Evolutionary conservation across 2,797 vertebrate genomes (phyloP).

Genomic region (Knipowitschia caucasica): DNA sequence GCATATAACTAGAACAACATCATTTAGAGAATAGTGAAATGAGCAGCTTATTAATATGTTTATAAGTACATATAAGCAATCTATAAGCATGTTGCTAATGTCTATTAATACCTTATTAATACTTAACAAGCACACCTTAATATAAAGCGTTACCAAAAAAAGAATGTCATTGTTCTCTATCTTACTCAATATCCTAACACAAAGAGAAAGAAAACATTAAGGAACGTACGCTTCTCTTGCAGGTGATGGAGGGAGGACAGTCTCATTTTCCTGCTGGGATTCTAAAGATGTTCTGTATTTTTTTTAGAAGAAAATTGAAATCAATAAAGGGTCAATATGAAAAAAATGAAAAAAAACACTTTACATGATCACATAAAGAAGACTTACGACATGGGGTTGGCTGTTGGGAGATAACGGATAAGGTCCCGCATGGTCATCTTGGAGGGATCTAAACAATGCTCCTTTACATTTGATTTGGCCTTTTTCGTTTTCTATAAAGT

Average conservation of each 20-base stretch:
- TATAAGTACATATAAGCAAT: too few species aligned
- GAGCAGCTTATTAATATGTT: too few species aligned
- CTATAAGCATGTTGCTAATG: too few species aligned
- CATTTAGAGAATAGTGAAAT: too few species aligned
- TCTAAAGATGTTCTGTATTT: slow-evolving; percentile 74
- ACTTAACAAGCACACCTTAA: too few species aligned
- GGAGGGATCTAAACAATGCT: slow-evolving; percentile 82
- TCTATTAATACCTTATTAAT: too few species aligned
- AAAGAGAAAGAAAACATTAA: background rate
- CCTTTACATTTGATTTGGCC: slow-evolving; percentile 62
- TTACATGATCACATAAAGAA: slow-evolving; percentile 6
- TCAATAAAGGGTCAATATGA: background rate
- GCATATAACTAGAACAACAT: too few species aligned
- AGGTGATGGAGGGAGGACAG: slow-evolving; percentile 51
- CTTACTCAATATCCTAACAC: too few species aligned
- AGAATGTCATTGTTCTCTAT: too few species aligned
- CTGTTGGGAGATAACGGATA: slow-evolving; percentile 89
- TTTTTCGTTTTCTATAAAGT: slow-evolving; percentile 75
- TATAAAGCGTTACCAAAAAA: too few species aligned
- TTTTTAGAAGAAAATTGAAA: background rate
- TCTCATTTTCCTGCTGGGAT: slow-evolving; percentile 73
- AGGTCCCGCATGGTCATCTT: slow-evolving; percentile 99
- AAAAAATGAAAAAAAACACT: background rate
- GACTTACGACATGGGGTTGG: slow-evolving; percentile 94
- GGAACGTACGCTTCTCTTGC: slow-evolving; percentile 72